These are phyloP conservation scores for Ptycholaimellus sp. DNA, from an alignment of 2,888 invertebrate species.

Conservation along the genomic window DNA sequence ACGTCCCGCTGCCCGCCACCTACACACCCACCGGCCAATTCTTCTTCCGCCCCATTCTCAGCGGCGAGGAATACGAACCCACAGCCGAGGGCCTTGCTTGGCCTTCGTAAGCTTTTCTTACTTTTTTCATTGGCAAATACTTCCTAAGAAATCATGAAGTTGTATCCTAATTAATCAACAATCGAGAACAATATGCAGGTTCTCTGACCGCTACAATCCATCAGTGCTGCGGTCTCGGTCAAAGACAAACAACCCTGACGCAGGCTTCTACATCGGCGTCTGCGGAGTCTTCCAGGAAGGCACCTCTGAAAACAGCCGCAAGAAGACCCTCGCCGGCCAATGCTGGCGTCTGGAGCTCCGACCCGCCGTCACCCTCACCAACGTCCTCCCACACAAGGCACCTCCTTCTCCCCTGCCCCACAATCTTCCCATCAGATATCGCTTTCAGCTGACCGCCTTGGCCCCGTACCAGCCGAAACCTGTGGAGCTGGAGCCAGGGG, in stretches of 20 bases:
- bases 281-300: too few species aligned
- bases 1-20: conserved; percentile 60
- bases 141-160: too few species aligned
- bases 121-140: too few species aligned
- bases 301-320: conserved; percentile 49
- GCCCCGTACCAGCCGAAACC: too few species aligned
- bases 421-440: too few species aligned
- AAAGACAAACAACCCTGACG: background rate
- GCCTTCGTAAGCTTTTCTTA: too few species aligned
- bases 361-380: conserved; percentile 65
- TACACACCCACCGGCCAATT: conserved; percentile 64
- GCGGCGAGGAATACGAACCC: conserved; percentile 12
- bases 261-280: conserved; percentile 47
- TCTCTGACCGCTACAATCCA: too few species aligned
- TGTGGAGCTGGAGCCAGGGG: too few species aligned
- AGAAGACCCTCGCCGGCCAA: conserved; percentile 54
- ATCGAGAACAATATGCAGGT: too few species aligned
- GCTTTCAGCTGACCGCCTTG: too few species aligned
- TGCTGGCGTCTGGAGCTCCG: conserved; percentile 60
- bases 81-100: background rate
- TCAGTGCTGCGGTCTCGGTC: background rate
- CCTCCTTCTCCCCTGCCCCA: too few species aligned
- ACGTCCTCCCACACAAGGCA: conserved; percentile 69
- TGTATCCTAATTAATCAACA: too few species aligned
- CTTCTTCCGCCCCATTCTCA: conserved; percentile 44